Conservation (phyloP, 2,113 vertebrate genomes). For the Embiotoca jacksoni region DNA sequence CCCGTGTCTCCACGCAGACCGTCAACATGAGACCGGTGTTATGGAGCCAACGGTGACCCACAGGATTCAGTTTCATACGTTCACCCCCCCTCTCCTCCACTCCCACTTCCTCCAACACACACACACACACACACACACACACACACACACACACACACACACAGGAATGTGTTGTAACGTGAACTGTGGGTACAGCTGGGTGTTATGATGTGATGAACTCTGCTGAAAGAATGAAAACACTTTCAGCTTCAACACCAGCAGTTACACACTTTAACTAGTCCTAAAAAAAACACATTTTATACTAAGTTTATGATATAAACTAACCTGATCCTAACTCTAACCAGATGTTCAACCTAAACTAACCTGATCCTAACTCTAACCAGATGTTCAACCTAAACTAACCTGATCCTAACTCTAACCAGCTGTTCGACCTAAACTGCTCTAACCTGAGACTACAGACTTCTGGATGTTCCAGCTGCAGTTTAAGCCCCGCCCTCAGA, state of each 20-base stretch:
- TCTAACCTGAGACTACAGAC: too few species aligned
- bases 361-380: not conserved
- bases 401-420: not conserved
- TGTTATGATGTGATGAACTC: conserved; percentile 59
- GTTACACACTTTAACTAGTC: not conserved
- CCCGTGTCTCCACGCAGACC: conserved; percentile 40
- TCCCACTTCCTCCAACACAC: conserved; percentile 16
- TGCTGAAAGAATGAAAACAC: conserved; percentile 53
- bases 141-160: too few species aligned
- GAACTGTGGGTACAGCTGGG: conserved; percentile 63
- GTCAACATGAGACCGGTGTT: conserved; percentile 23
- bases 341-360: not conserved
- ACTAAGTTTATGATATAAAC: not conserved
- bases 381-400: not conserved
- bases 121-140: not conserved
- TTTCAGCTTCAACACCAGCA: not conserved
- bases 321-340: not conserved
- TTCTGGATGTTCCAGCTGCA: too few species aligned
- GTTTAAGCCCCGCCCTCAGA: too few species aligned
- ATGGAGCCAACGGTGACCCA: conserved; percentile 39
- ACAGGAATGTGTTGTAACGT: conserved; percentile 57
- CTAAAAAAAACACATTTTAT: too few species aligned
- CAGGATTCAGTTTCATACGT: conserved; percentile 39
- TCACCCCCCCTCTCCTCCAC: conserved; percentile 1
- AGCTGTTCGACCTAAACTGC: not conserved